phyloP scores from a whole-genome alignment of 2,888 invertebrate species.

The Eremobia ochroleuca region DNA sequence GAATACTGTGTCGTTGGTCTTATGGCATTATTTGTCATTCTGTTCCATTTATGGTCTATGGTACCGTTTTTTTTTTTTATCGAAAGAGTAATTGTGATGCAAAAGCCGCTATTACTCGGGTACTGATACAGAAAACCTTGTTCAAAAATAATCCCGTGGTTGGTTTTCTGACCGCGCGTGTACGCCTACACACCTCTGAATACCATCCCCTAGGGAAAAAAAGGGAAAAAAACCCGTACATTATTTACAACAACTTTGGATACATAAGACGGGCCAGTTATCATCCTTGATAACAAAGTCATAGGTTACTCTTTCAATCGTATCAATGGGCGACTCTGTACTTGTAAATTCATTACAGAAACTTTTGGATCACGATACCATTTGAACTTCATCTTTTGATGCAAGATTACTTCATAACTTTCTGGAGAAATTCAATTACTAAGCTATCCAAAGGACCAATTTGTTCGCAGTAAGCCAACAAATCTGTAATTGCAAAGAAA shows the following conservation, averaged over 20 bases:
- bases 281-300: conserved; percentile 43
- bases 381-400: conserved; percentile 56
- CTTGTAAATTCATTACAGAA: conserved; percentile 54
- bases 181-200: not conserved
- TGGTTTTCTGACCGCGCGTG: not conserved
- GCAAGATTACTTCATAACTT: conserved; percentile 51
- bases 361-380: conserved; percentile 52
- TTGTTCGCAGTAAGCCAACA: conserved; percentile 1
- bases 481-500: conserved; percentile 13
- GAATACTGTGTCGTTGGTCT: conserved; percentile 27
- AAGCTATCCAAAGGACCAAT: conserved; percentile 15
- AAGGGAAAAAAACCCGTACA: not conserved
- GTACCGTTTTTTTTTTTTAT: conserved; percentile 1
- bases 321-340: conserved; percentile 34
- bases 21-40: conserved; percentile 34
- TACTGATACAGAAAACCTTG: not conserved
- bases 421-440: conserved; percentile 49
- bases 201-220: not conserved
- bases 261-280: conserved; percentile 37
- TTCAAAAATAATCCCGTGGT: not conserved
- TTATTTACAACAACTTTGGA: conserved; percentile 23
- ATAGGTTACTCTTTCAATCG: conserved; percentile 32
- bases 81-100: not conserved
- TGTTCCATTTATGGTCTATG: conserved; percentile 8
- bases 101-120: not conserved